Percentiles rank a stretch among this genome's conserved stretches.
Conservation (phyloP, 53 echinoderm and acorn worm genomes). For the Holothuria scabra region DNA sequence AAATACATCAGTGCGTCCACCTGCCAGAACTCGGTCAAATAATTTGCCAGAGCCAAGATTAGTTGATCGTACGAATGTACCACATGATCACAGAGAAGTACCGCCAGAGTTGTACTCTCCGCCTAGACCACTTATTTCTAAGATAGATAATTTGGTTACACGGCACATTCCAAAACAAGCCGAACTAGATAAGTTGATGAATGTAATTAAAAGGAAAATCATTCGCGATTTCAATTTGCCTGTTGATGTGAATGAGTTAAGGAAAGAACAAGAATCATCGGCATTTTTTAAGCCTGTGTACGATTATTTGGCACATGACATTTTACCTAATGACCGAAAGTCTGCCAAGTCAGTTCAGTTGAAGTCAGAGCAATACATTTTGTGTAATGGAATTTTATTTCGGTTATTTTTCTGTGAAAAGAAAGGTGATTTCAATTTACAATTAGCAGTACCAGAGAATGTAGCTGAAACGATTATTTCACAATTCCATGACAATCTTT, state of each 20-base stretch:
- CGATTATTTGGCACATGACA: too few species aligned
- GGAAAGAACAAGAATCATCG: neutral
- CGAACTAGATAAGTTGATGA: too few species aligned
- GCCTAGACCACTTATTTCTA: too few species aligned
- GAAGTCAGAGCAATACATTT: neutral
- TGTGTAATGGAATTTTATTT: slow-evolving; percentile 9
- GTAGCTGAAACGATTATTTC: neutral
- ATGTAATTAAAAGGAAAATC: neutral
- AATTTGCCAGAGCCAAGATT: neutral
- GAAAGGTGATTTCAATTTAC: neutral
- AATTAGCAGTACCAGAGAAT: neutral
- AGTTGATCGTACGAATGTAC: neutral
- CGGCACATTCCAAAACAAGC: slow-evolving; percentile 1
- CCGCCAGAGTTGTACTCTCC: neutral
- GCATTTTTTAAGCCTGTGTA: neutral
- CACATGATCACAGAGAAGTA: neutral
- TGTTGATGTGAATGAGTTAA: slow-evolving; percentile 2
- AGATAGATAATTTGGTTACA: neutral
- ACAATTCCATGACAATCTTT: too few species aligned
- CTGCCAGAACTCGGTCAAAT: neutral
- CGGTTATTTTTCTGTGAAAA: neutral
- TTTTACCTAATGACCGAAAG: neutral
- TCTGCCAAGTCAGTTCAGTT: neutral
- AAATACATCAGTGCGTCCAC: slow-evolving; percentile 6
- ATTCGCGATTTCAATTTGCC: slow-evolving; percentile 22